Conservation (phyloP, 2,797 vertebrate genomes). For the Crenuchus spilurus region DNA sequence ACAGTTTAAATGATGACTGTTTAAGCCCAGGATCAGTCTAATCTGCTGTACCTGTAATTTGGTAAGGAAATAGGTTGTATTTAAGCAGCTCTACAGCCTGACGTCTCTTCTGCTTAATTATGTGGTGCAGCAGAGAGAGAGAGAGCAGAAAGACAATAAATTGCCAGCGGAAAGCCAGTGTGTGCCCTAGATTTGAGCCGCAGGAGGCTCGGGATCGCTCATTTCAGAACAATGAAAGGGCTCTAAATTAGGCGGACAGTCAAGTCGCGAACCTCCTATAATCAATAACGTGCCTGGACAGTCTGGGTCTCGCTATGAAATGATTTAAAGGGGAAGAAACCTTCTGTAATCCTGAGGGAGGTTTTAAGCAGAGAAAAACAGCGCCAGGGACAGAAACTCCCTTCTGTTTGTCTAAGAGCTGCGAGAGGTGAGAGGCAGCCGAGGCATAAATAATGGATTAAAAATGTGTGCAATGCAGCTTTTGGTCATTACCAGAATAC, state of each 20-base stretch:
- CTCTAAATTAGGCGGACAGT: conserved; percentile 31
- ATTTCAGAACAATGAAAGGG: conserved; percentile 47
- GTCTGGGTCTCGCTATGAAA: conserved; percentile 40
- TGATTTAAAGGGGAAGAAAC: conserved; percentile 25
- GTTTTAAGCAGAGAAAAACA: conserved; percentile 41
- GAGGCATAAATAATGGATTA: background rate
- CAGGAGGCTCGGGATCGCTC: conserved; percentile 51
- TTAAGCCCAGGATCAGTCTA: too few relatives aligned
- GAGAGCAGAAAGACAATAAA: conserved; percentile 13
- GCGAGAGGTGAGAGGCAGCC: background rate
- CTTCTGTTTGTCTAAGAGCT: conserved; percentile 9
- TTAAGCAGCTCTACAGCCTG: background rate
- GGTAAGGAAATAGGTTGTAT: background rate
- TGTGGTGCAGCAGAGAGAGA: conserved; percentile 3
- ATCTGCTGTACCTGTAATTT: too few relatives aligned
- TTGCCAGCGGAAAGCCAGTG: conserved; percentile 28
- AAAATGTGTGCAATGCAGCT: background rate
- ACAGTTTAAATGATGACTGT: too few relatives aligned
- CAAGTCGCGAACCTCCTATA: conserved; percentile 19
- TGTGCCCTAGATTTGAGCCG: conserved; percentile 62
- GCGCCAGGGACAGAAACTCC: background rate
- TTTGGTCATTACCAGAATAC: background rate
- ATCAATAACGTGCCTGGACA: conserved; percentile 43
- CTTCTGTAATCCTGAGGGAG: background rate
- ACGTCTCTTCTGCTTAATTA: conserved; percentile 11